Conservation (phyloP, 1,140 invertebrate genomes). For the Leptinotarsa texana region DNA sequence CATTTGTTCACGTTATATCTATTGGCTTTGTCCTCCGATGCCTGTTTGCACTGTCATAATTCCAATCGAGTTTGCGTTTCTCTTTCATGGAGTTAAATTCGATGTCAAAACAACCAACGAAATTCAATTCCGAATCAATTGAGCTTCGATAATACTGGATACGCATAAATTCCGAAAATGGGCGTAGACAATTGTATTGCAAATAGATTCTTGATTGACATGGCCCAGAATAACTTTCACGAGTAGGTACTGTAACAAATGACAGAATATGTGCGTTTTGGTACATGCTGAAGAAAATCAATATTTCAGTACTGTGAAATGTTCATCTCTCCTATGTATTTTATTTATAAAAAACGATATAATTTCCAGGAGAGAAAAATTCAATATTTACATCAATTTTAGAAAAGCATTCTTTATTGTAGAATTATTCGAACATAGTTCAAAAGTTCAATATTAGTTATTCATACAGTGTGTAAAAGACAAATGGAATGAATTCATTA, state of each 20-base stretch:
- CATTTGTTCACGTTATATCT: background rate
- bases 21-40: background rate
- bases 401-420: no score
- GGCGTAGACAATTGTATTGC: conserved; percentile 1
- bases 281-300: no score
- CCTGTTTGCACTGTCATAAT: background rate
- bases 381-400: no score
- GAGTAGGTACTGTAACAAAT: background rate
- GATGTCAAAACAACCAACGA: conserved; percentile 6
- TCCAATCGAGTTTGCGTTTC: conserved; percentile 2
- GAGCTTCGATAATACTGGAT: background rate
- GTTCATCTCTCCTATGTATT: no score
- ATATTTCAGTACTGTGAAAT: no score
- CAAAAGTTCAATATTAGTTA: no score
- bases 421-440: no score
- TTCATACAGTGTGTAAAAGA: no score
- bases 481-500: no score
- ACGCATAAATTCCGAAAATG: background rate
- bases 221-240: background rate
- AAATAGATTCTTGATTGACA: background rate
- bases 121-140: background rate
- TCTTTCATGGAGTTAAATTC: background rate
- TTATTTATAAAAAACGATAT: no score
- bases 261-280: background rate
- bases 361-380: no score